Evolutionary conservation across 2,113 vertebrate species (phyloP).

Genomic region (Columba janthina): DNA sequence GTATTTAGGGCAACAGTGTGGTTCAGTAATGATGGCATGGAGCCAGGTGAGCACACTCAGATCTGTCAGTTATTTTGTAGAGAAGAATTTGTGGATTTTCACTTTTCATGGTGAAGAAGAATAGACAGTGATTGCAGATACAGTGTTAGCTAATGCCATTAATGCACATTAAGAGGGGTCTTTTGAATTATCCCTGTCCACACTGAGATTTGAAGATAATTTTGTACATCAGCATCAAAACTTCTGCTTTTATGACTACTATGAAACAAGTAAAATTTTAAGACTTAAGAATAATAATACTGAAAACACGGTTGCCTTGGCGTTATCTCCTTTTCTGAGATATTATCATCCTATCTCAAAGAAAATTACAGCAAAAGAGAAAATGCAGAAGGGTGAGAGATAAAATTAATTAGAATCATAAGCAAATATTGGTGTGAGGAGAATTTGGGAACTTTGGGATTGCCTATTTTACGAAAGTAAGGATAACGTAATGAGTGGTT

Average conservation of each 20-base stretch:
- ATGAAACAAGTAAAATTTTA: background rate
- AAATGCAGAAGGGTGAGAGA: background rate
- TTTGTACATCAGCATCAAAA: background rate
- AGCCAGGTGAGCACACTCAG: background rate
- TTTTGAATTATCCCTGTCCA: background rate
- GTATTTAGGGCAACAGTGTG: background rate
- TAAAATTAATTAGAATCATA: background rate
- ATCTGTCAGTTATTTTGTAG: background rate
- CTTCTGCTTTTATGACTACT: background rate
- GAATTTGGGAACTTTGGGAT: background rate
- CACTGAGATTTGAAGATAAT: background rate
- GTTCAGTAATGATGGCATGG: background rate
- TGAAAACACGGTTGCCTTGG: background rate
- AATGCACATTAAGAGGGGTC: background rate
- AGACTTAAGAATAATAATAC: background rate
- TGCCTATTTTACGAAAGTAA: background rate
- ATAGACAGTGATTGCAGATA: background rate
- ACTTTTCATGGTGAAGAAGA: background rate
- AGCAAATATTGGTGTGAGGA: background rate
- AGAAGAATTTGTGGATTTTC: background rate
- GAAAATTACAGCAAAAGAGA: background rate
- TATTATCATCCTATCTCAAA: background rate
- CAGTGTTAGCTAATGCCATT: background rate
- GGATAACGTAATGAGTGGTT: background rate
- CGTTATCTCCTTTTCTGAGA: background rate